Base-by-base conservation (phyloP, 2,888 invertebrate genomes). In the Brachynemurus nebulosus region DNA sequence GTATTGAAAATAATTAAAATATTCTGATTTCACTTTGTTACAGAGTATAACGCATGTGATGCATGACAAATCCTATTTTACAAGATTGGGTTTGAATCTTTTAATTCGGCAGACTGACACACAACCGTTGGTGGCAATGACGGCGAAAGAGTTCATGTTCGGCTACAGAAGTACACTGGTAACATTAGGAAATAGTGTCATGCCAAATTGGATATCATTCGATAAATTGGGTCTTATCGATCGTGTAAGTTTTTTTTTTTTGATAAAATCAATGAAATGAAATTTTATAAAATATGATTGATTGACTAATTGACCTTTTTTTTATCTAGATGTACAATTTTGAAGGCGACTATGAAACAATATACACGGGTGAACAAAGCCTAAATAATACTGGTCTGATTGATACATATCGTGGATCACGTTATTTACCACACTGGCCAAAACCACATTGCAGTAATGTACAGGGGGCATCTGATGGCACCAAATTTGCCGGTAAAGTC, bases 221-320 rank as follows among this genome's bases (percentile, higher is more conserved):
- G 85, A 90, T 54, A 86, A 85, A 55, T 74, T 92, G 9, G 91
- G 91, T 1, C 72, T 91, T 1, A 88, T 92, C 52, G 89, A 90
- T 65, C 68, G 89, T 65, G 89, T 88, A 65, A 74, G 78, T 68
- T 18, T 23, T 40, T 36, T 39, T 43, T 21, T 57, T 62, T 1
- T 64, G 86, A 86, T 17, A 35, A 17, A 3, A 35, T 4, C 8
- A 8, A 35, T n/a, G 9, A 17, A 36, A 4, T 36, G 17, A 16
- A 4, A 16, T 30, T 12, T 36, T 37, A 33, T 14, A 9, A 33
- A 6, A 33, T n/a, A 25, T 25, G 8, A 25, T n/a, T 25, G 33
- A 4, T 33, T 33, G 5, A 14, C 9, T n/a, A n/a, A n/a, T 9
- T 33, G n/a, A 14, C 33, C 16, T 6, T 33, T 33, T 42, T 35